Evolutionary conservation across 2,113 vertebrate species (phyloP).

Genomic region (Neomonachus schauinslandi): DNA sequence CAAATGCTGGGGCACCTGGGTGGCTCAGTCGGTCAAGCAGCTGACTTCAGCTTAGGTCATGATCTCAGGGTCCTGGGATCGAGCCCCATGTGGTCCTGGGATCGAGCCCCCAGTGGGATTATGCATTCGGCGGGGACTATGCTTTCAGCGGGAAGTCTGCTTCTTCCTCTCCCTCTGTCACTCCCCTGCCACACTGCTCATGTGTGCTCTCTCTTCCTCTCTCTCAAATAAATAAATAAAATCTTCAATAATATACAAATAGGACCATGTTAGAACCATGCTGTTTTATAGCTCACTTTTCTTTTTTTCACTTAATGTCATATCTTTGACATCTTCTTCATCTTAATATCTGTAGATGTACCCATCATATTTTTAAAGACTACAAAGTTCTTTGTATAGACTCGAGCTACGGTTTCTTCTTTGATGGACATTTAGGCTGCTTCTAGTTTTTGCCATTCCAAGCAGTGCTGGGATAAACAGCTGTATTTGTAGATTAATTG

Average conservation of each 20-base stretch:
- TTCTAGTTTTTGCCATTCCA: neutral
- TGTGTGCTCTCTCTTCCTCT: neutral
- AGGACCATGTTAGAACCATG: neutral
- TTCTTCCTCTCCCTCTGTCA: neutral
- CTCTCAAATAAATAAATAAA: neutral
- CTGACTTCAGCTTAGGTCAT: neutral
- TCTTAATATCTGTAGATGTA: neutral
- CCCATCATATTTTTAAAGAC: neutral
- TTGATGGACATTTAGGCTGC: neutral
- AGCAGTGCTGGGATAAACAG: neutral
- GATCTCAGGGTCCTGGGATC: neutral
- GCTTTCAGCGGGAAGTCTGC: neutral
- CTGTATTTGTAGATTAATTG: neutral
- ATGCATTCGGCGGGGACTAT: too few relatives aligned
- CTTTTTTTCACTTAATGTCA: neutral
- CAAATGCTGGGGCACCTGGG: neutral
- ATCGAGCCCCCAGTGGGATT: too few relatives aligned
- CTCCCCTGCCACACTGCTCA: neutral
- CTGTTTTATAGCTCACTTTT: neutral
- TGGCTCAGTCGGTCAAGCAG: neutral
- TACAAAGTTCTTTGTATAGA: neutral
- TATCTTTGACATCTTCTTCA: neutral
- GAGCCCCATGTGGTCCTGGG: too few relatives aligned
- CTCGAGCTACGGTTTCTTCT: neutral
- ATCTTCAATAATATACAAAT: neutral